Evolutionary conservation across 2,113 vertebrate species (phyloP), one percentile per base, ranked within the genome.

Genomic region (Raphicerus campestris): DNA sequence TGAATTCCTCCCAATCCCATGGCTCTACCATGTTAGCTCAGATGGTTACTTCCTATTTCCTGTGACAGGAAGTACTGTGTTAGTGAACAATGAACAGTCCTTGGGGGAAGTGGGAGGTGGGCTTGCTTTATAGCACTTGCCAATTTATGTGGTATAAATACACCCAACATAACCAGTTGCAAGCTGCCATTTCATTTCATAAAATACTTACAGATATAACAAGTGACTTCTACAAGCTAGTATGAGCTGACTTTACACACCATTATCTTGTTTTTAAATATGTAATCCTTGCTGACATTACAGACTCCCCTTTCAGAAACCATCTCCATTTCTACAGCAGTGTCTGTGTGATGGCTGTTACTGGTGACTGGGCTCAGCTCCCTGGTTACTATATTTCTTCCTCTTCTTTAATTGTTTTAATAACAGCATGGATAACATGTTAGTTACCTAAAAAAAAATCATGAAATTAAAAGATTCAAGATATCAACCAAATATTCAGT

Each of bases 241-340:
- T 58, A 20, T 58, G 61, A 92, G 11, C 17, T 32, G 14, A 19
- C 13, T 35, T 6, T 26, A 58, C 9, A n/a, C 8, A n/a, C 5
- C 10, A 15, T 45, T 73, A 55, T n/a, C 2, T 47, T 16, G 19
- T 30, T 61, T 35, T 80, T 61, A 61, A 5, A 35, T 35, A 28
- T 83, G 73, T 51, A 26, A 49, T n/a, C n/a, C 49, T 47, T 55
- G 35, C 2, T 16, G 13, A 9, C 0, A 2, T 56, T 84, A 58
- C 30, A 61, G 17, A 17, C 19, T n/a, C 19, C 17, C 14, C 3
- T 88, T 66, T 84, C 58, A 81, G 73, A 66, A 51, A 24, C 30
- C 14, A 22, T 4, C 6, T 1, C 32, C 16, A 4, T 55, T 55
- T 32, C 3, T 10, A 35, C 0, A 30, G 3, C 7, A 13, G 47